phyloP scores from a whole-genome alignment of 2,888 invertebrate species.

The Eupithecia subumbrata region DNA sequence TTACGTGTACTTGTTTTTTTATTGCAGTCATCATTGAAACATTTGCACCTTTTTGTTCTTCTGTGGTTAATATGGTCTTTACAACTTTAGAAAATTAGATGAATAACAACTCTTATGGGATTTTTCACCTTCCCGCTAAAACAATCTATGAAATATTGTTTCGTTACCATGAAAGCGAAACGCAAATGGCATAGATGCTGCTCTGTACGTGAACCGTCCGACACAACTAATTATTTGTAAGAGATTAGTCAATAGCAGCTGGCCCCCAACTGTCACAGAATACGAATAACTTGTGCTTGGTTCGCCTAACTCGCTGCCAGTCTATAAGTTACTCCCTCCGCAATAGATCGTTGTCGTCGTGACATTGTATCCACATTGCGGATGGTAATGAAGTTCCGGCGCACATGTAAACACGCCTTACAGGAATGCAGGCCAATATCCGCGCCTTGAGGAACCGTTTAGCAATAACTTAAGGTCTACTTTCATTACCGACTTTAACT shows the following conservation, averaged over 20 bases:
- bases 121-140: neutral
- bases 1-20: neutral
- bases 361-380: constrained; percentile 36
- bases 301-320: neutral
- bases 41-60: neutral
- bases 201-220: neutral
- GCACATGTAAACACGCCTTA: constrained; percentile 30
- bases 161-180: no score
- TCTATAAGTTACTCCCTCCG: constrained; percentile 7
- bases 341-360: constrained; percentile 32
- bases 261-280: neutral
- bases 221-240: neutral
- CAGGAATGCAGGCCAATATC: constrained; percentile 27
- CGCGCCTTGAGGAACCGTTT: constrained; percentile 12
- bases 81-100: neutral
- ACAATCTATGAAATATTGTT: neutral
- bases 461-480: constrained; percentile 11
- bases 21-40: neutral
- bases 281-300: neutral
- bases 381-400: constrained; percentile 36
- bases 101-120: neutral
- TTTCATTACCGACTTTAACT: neutral
- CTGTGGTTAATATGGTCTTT: neutral
- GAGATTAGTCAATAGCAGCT: neutral
- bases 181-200: neutral